Conservation (phyloP, 2,888 invertebrate genomes). For the Drosophila anomalata region DNA sequence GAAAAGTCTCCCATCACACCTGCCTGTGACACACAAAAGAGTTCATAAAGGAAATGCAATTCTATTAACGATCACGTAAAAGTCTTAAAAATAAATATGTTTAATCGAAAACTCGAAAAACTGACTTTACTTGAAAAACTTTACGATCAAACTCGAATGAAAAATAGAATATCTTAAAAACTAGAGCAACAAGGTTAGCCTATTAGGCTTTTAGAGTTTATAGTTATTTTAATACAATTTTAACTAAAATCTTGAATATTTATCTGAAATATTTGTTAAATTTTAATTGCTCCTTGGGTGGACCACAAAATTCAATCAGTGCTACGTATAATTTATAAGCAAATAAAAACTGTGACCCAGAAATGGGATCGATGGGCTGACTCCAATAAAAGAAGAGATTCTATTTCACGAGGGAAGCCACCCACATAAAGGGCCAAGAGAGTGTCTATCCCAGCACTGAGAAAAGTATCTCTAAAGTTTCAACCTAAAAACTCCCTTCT, state of each 20-base stretch:
- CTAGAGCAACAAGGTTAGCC: constrained; percentile 49
- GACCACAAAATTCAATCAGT: constrained; percentile 70
- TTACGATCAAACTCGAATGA: constrained; percentile 11
- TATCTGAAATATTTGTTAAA: constrained; percentile 60
- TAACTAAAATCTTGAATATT: constrained; percentile 29
- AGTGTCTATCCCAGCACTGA: not conserved
- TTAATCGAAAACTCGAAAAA: constrained; percentile 3
- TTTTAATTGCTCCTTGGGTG: constrained; percentile 69
- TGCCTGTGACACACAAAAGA: constrained; percentile 12
- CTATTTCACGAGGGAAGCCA: constrained; percentile 29
- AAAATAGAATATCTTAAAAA: constrained; percentile 7
- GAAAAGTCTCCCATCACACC: not conserved
- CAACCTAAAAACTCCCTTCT: not conserved
- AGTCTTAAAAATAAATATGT: not conserved
- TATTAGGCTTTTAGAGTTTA: constrained; percentile 48
- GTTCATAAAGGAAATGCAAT: constrained; percentile 17
- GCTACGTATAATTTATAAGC: constrained; percentile 72
- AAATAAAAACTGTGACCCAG: constrained; percentile 62
- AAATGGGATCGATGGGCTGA: constrained; percentile 52
- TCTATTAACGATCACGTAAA: constrained; percentile 16
- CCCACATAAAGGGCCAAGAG: constrained; percentile 22
- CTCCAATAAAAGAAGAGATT: constrained; percentile 67
- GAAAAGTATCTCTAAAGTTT: constrained; percentile 9
- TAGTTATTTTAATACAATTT: constrained; percentile 50
- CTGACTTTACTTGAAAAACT: constrained; percentile 4